These are phyloP conservation scores for Hirundo rustica DNA, from an alignment of 2,797 vertebrate species.

Conservation along the genomic window DNA sequence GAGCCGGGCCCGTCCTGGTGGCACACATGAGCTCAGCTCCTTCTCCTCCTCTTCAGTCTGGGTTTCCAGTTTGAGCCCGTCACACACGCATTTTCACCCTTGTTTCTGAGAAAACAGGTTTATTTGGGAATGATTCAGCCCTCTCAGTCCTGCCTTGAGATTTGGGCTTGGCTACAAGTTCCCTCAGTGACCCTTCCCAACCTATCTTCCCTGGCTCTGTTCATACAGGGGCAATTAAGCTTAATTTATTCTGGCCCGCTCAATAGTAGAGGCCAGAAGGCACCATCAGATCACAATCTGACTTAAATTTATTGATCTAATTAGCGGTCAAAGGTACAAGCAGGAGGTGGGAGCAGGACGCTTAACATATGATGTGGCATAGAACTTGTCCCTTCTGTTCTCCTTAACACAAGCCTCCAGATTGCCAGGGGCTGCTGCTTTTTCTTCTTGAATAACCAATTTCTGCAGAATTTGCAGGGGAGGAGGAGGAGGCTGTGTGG, in stretches of 20 bases:
- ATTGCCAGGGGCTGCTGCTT: neutral
- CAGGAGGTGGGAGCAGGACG: neutral
- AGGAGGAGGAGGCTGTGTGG: neutral
- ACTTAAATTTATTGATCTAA: slow-evolving; percentile 54
- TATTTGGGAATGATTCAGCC: neutral
- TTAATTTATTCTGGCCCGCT: slow-evolving; percentile 7
- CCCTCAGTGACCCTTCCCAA: neutral
- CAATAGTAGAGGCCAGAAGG: slow-evolving; percentile 38
- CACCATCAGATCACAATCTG: slow-evolving; percentile 35
- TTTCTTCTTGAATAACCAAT: neutral
- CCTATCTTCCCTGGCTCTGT: neutral
- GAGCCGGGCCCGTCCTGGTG: accelerated
- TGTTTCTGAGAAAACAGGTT: neutral
- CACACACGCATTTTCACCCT: neutral
- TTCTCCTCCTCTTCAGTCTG: neutral
- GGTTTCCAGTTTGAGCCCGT: neutral
- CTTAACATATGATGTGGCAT: neutral
- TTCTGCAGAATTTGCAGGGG: slow-evolving; percentile 8
- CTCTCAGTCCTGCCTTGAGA: neutral
- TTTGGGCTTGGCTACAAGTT: slow-evolving; percentile 5
- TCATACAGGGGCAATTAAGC: slow-evolving; percentile 21
- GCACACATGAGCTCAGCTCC: accelerated
- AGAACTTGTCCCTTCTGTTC: slow-evolving; percentile 23
- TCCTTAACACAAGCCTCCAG: neutral
- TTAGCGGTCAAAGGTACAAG: slow-evolving; percentile 33